Evolutionary conservation across 2,113 vertebrate species (phyloP).

Genomic region (Ramphastos sulfuratus): DNA sequence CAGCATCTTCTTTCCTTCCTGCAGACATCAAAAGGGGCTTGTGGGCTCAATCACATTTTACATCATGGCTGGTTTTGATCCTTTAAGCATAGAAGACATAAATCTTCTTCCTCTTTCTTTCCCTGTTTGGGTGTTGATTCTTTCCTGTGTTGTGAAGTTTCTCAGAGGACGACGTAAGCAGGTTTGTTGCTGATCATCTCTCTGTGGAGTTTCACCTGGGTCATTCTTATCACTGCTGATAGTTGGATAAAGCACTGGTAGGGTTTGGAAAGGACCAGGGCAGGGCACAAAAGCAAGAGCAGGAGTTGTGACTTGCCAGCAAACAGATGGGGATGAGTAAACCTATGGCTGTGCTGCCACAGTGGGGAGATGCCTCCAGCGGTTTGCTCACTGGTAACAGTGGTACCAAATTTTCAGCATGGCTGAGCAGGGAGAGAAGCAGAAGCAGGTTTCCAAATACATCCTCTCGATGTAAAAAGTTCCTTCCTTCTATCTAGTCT

Average conservation of each 20-base stretch:
- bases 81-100: slow-evolving; percentile 25
- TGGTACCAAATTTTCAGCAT: not conserved
- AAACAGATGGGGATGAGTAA: not conserved
- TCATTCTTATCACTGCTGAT: too few species aligned
- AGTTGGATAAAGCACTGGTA: not conserved
- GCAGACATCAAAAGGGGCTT: slow-evolving; percentile 60
- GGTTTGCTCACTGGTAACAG: not conserved
- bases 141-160: slow-evolving; percentile 52
- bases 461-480: not conserved
- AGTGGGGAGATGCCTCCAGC: not conserved
- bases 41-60: slow-evolving; percentile 22
- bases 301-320: not conserved
- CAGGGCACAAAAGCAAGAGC: not conserved
- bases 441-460: not conserved
- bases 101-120: slow-evolving; percentile 50
- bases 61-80: slow-evolving; percentile 57
- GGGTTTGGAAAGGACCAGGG: not conserved
- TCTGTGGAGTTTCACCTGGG: not conserved
- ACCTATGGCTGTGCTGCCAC: not conserved
- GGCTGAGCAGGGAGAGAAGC: not conserved
- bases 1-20: slow-evolving; percentile 76
- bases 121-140: slow-evolving; percentile 35
- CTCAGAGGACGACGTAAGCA: slow-evolving; percentile 14
- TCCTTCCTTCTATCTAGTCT: not conserved
- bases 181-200: not conserved